These are phyloP conservation scores for Meloidogyne hapla DNA, from an alignment of 1,140 invertebrate genomes.

Conservation along the genomic window DNA sequence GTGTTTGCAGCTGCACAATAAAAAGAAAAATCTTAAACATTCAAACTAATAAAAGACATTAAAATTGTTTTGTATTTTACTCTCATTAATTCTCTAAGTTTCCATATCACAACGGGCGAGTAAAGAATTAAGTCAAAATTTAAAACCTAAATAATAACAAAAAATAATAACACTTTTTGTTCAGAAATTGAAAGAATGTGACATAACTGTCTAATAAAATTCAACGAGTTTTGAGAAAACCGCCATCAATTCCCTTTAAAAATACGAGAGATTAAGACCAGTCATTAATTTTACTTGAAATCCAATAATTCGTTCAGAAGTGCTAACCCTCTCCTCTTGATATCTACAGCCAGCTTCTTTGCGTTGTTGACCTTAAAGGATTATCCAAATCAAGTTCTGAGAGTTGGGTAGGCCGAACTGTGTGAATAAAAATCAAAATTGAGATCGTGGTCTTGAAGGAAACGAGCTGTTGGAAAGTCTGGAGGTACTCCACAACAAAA, in stretches of 20 bases:
- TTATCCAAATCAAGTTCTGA: constrained; percentile 62
- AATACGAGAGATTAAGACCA: not conserved
- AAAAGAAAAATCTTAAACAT: no score
- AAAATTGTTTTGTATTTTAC: no score
- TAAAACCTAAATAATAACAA: no score
- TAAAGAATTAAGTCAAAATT: no score
- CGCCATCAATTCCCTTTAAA: constrained; percentile 32
- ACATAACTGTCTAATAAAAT: constrained; percentile 30
- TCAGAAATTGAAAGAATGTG: constrained; percentile 57
- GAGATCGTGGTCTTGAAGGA: constrained; percentile 42
- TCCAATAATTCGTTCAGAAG: constrained; percentile 53
- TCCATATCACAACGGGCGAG: no score
- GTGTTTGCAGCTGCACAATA: no score
- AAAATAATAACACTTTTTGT: no score
- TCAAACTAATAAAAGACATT: no score
- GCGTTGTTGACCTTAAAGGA: constrained; percentile 54
- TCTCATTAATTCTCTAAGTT: no score
- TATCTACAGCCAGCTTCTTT: constrained; percentile 54
- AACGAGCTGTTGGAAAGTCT: constrained; percentile 42
- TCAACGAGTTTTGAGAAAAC: constrained; percentile 45
- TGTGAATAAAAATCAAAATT: constrained; percentile 61
- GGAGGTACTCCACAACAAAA: constrained; percentile 59
- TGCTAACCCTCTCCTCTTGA: constrained; percentile 43
- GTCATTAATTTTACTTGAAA: constrained; percentile 44
- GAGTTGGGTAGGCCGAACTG: constrained; percentile 58